Conservation (phyloP, 2,113 vertebrate species). For the Mustela lutreola region DNA sequence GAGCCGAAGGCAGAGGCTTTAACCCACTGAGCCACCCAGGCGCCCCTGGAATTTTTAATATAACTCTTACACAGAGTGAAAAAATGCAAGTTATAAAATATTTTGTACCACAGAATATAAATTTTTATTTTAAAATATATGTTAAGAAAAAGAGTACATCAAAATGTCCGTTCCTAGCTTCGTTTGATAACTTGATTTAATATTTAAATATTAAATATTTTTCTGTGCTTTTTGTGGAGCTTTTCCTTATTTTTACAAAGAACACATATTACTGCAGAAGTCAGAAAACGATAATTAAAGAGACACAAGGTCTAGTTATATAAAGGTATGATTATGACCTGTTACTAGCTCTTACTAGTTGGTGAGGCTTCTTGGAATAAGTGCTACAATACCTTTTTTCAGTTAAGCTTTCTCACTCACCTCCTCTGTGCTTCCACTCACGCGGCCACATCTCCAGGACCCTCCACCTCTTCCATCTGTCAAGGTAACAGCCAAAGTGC, state of each 20-base stretch:
- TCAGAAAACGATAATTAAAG: neutral
- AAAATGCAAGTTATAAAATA: neutral
- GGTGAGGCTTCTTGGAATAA: neutral
- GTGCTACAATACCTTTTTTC: neutral
- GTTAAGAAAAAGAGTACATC: neutral
- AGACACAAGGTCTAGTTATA: neutral
- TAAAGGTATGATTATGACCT: neutral
- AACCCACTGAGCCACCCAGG: too few relatives aligned
- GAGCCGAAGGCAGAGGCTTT: too few relatives aligned
- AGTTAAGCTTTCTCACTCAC: neutral
- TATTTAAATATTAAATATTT: neutral
- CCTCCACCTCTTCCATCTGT: neutral
- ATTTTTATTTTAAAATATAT: constrained; percentile 33
- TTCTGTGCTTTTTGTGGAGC: neutral
- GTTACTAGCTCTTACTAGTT: neutral
- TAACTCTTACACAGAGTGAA: neutral
- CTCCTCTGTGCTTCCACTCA: neutral
- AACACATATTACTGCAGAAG: neutral
- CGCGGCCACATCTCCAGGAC: neutral
- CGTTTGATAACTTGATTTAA: neutral
- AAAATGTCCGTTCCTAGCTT: neutral
- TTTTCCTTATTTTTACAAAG: constrained; percentile 28
- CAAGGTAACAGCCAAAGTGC: neutral
- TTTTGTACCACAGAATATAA: neutral
- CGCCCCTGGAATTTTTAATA: neutral